phyloP scores from a whole-genome alignment of 2,797 vertebrate species.

The Eupleurogrammus muticus region DNA sequence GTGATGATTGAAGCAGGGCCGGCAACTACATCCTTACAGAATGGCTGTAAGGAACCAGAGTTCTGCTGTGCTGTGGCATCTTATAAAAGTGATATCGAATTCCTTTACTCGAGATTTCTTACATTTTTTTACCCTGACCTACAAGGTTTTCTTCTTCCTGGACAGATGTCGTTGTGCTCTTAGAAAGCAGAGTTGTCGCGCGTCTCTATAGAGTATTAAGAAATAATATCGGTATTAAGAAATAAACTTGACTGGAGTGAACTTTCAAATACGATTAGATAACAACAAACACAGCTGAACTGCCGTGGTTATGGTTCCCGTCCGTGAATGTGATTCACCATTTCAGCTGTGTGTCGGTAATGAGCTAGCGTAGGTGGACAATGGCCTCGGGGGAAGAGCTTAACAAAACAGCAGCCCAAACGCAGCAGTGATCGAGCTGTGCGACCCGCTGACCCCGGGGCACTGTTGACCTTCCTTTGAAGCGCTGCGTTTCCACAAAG shows the following conservation, averaged over 20 bases:
- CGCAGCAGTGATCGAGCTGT: not conserved
- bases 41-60: too few relatives aligned
- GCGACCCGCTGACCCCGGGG: constrained; percentile 31
- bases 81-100: too few relatives aligned
- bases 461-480: constrained; percentile 41
- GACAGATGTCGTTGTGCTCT: not conserved
- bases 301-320: not conserved
- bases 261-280: constrained; percentile 2
- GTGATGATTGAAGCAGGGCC: too few relatives aligned
- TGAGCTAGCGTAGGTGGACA: constrained; percentile 40
- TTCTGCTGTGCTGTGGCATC: too few relatives aligned
- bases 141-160: not conserved
- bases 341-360: constrained; percentile 35
- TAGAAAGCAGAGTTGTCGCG: not conserved
- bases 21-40: too few relatives aligned
- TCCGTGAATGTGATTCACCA: constrained; percentile 33
- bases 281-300: not conserved
- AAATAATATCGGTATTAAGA: not conserved
- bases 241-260: not conserved
- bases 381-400: constrained; percentile 15
- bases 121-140: not conserved
- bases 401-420: constrained; percentile 19
- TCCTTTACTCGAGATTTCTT: not conserved
- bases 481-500: constrained; percentile 13
- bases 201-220: not conserved